Evolutionary conservation across 2,797 vertebrate genomes (phyloP).

Genomic region (Ciconia nigra): DNA sequence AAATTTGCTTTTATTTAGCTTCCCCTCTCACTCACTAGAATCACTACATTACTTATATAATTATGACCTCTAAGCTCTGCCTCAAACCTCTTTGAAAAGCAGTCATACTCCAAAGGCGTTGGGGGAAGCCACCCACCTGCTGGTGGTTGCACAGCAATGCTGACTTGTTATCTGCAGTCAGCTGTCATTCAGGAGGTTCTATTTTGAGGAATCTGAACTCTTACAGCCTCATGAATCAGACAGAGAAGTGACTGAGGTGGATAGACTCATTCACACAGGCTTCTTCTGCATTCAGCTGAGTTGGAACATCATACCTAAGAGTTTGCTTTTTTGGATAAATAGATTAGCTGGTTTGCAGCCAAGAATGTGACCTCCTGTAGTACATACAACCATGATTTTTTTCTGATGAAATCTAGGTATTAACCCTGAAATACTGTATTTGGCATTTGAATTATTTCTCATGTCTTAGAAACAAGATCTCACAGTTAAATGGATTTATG

Average conservation of each 20-base stretch:
- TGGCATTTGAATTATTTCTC: not conserved
- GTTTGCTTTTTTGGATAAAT: not conserved
- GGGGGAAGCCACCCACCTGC: not conserved
- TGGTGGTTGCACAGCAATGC: not conserved
- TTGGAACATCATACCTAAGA: not conserved
- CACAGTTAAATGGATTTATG: not conserved
- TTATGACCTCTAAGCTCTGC: not conserved
- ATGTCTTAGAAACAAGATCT: not conserved
- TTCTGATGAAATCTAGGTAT: not conserved
- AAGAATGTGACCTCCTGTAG: not conserved
- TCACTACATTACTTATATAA: not conserved
- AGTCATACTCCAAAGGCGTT: not conserved
- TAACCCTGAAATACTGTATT: not conserved
- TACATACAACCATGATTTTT: not conserved
- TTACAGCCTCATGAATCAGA: not conserved
- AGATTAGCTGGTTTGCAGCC: not conserved
- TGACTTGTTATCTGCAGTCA: not conserved
- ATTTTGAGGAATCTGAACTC: not conserved
- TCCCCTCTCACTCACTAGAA: not conserved
- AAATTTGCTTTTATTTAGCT: slow-evolving; percentile 2
- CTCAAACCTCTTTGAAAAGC: not conserved
- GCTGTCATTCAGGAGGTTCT: not conserved
- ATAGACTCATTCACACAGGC: not conserved
- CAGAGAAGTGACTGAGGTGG: not conserved
- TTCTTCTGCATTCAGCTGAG: not conserved